A percentile compares a stretch with the other conserved stretches of the same genome.
phyloP scores from a whole-genome alignment of 1,140 invertebrate genomes.

The Drosophila truncata region DNA sequence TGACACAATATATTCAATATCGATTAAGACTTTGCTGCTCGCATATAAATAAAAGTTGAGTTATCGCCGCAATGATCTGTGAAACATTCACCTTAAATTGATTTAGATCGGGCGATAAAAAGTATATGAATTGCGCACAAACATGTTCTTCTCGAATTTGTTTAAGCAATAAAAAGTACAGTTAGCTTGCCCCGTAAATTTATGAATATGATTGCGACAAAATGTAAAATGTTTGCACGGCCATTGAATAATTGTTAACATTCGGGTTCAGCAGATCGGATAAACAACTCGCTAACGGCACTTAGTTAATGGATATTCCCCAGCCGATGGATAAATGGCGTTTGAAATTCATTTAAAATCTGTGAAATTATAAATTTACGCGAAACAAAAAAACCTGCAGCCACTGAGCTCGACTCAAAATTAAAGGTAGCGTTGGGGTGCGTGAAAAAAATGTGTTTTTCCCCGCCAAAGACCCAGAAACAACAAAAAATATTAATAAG shows the following conservation, averaged over 20 bases:
- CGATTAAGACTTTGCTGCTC: constrained; percentile 3
- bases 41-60: constrained; percentile 16
- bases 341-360: constrained; percentile 48
- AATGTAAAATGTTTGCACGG: constrained; percentile 34
- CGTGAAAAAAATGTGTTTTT: constrained; percentile 67
- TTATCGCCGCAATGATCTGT: constrained; percentile 29
- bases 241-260: constrained; percentile 32
- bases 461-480: constrained; percentile 30
- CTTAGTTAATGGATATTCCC: constrained; percentile 47
- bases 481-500: constrained; percentile 69
- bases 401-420: constrained; percentile 13
- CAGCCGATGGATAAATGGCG: constrained; percentile 30
- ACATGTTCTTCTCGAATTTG: constrained; percentile 20
- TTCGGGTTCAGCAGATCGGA: constrained; percentile 16
- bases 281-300: constrained; percentile 43
- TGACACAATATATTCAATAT: constrained; percentile 26
- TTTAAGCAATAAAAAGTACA: constrained; percentile 33
- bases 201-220: constrained; percentile 39
- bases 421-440: constrained; percentile 41
- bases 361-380: constrained; percentile 34
- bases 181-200: constrained; percentile 29
- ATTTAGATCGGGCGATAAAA: constrained; percentile 14
- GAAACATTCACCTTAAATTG: constrained; percentile 48
- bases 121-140: constrained; percentile 16
- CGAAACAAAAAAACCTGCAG: constrained; percentile 27